A percentile compares a stretch with the other conserved stretches of the same genome.
Conservation (phyloP, 2,113 vertebrate genomes). For the Varanus komodoensis region DNA sequence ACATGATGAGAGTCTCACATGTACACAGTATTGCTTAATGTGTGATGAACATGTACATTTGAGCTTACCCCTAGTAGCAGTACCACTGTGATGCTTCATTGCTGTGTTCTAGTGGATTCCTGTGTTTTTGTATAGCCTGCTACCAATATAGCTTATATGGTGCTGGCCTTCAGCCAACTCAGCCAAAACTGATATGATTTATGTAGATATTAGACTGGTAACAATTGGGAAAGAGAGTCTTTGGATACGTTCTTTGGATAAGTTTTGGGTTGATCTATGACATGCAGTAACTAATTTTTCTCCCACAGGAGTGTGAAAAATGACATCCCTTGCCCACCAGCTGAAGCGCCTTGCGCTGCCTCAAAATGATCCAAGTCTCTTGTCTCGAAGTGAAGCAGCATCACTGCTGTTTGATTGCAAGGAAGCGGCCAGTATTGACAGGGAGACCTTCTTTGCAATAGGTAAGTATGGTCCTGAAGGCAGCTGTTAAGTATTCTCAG, state of each 20-base stretch:
- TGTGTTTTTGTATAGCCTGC: background rate
- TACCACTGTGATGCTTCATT: background rate
- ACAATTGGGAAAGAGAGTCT: background rate
- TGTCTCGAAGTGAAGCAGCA: constrained; percentile 78
- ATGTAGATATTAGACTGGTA: background rate
- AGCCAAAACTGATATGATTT: background rate
- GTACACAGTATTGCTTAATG: background rate
- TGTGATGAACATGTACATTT: background rate
- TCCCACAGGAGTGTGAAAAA: constrained; percentile 36
- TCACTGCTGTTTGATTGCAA: constrained; percentile 91
- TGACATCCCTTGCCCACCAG: constrained; percentile 95
- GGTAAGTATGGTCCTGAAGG: constrained; percentile 77
- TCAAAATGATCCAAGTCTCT: constrained; percentile 86
- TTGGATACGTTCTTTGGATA: background rate
- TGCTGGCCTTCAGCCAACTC: background rate
- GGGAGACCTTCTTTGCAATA: constrained; percentile 90
- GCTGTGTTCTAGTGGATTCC: background rate
- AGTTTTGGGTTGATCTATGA: background rate
- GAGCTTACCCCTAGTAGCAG: background rate
- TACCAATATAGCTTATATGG: background rate
- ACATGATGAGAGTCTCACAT: background rate
- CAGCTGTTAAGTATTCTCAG: rapidly evolving
- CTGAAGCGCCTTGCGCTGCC: constrained; percentile 91
- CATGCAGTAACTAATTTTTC: background rate
- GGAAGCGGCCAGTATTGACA: constrained; percentile 89